Base-by-base conservation (phyloP, 2,888 invertebrate genomes). In the Drosophila eohydei region DNA sequence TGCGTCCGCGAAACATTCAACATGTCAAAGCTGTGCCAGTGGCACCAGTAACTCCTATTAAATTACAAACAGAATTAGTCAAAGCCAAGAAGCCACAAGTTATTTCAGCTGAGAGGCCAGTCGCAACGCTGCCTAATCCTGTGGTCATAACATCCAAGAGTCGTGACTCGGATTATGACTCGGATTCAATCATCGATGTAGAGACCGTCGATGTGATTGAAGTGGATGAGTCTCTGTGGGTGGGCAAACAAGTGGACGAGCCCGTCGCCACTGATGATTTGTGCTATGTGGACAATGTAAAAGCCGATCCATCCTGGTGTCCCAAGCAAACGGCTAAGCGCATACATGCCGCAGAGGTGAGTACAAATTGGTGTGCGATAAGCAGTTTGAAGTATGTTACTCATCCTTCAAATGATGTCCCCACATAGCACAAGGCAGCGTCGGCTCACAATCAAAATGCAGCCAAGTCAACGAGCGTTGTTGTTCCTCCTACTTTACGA, bases 141-240 rank as follows among this genome's bases (percentile, higher is more conserved):
- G 30, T 55, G 7, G 36, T 72, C 38, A 60, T 78, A 43, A 61
- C 79, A 14, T 70, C 80, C 0, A 83, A 75, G 50, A 32, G 58
- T 8, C 62, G 57, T 3, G 87, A 91, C 48, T 88, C 88, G 4
- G 92, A 92, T 62, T 87, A 90, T 6, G 93, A 93, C 55, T 91
- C 91, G 0, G 93, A 93, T 77, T 90, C 90, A n/a, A 92, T 92
- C 55, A 91, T 93, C 34, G 93, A 93, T 77, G 91, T 93, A 41
- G 93, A 93, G 78, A 93, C 93, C 0, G 83, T 93, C 28, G 92
- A 93, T 78, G 74, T 81, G 28, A 89, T 93, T n/a, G 92, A 92
- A 76, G 79, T 83, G 32, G 91, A 92, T 61, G 83, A 81, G 30
- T 74, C 82, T 2, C 11, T 62, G 5, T 79, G 71, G 73, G 1